Evolutionary conservation across 2,797 vertebrate genomes (phyloP), one percentile per base, ranked within the genome.

Genomic region (Tachyglossus aculeatus): DNA sequence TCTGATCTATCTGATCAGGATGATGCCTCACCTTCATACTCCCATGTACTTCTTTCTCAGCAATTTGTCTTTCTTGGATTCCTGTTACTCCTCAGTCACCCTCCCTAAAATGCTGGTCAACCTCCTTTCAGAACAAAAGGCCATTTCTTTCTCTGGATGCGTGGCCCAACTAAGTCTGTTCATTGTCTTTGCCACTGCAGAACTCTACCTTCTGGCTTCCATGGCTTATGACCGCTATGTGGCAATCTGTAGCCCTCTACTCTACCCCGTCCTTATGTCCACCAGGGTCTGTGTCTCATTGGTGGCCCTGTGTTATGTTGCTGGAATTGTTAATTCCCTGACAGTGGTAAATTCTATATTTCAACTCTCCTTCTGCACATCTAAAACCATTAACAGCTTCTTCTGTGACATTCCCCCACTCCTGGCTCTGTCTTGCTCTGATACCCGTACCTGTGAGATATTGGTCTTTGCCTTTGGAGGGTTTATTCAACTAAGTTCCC

Each of bases 401-500:
- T 80, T 81, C 52, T 80, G 71, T 73, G 78, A 82, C 36, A 80
- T 80, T 1, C 36, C 24, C 7, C 64, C 52, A 45, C 22, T 63
- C 12, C 53, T 71, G 48, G 43, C 76, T 48, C 41, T 82, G 36
- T 43, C 59, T 57, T 84, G 58, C 31, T 62, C 73, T 55, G 71
- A 84, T 18, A 24, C 58, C 6, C 34, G 55, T 61, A 4, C 71
- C 55, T 75, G 70, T 4, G 62, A 71, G 36, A 25, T 66, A 19
- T 61, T 82, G 47, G 43, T 73, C 43, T 36, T 66, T 75, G 58
- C 34, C 27, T 80, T 32, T 13, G 55, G 73, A 1, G 36, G 57
- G 50, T 62, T 77, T 36, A 71, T 58, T 5, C 47, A 70, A 38
- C 40, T 65, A 24, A 75, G 57, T 21, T 70, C 73, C 18, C 38